Conservation (phyloP, 2,797 vertebrate genomes). For the Artibeus lituratus region DNA sequence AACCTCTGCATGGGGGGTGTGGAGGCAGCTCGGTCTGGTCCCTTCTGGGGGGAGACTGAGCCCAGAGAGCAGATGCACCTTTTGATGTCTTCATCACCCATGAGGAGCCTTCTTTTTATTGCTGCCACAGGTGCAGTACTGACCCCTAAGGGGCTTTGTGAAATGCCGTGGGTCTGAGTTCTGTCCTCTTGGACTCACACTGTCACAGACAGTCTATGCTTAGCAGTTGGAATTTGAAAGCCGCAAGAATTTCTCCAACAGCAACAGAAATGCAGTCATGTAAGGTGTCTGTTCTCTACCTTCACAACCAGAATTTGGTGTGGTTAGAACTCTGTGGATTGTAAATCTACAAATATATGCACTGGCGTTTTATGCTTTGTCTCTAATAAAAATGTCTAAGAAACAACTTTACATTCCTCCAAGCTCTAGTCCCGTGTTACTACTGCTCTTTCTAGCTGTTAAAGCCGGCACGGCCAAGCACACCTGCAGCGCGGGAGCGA, state of each 20-base stretch:
- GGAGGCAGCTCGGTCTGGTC: too few relatives aligned
- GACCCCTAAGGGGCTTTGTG: neutral
- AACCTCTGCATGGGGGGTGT: fast-evolving
- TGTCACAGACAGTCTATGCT: neutral
- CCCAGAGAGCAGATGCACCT: too few relatives aligned
- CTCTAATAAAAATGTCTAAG: neutral
- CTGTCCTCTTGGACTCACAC: neutral
- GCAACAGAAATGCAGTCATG: fast-evolving
- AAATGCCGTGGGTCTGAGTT: neutral
- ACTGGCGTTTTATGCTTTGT: neutral
- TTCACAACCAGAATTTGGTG: neutral
- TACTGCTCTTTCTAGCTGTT: neutral
- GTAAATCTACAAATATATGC: fast-evolving
- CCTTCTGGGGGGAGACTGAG: too few relatives aligned
- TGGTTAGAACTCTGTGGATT: neutral
- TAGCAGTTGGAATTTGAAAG: neutral
- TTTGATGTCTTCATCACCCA: fast-evolving
- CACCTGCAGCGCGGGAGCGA: fast-evolving
- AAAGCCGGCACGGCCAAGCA: neutral
- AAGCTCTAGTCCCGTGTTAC: neutral
- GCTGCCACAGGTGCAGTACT: too few relatives aligned
- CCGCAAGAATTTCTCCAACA: neutral
- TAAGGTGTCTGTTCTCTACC: neutral
- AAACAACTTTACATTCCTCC: neutral
- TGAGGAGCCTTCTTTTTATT: fast-evolving